phyloP scores from a whole-genome alignment of 2,113 vertebrate genomes.

The Platysteira castanea region DNA sequence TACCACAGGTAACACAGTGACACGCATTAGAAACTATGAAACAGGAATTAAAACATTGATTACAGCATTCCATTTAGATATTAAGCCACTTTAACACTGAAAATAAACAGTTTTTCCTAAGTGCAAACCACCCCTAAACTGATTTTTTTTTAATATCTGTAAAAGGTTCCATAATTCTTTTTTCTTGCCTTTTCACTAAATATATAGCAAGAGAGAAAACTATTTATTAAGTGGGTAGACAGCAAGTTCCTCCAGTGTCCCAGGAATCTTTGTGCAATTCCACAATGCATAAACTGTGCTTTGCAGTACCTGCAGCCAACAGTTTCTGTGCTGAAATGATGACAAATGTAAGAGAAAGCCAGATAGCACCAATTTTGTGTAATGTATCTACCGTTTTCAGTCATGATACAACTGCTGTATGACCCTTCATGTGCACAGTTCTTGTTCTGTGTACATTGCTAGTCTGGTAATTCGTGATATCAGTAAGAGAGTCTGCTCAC shows the following conservation, averaged over 20 bases:
- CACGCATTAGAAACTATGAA: background rate
- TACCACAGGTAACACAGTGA: background rate
- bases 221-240: background rate
- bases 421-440: background rate
- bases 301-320: background rate
- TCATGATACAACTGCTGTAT: background rate
- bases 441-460: background rate
- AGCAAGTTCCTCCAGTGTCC: background rate
- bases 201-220: background rate
- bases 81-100: background rate
- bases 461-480: background rate
- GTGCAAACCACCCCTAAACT: background rate
- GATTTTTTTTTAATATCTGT: background rate
- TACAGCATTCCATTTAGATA: background rate
- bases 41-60: conserved; percentile 22
- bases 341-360: background rate
- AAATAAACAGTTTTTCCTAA: background rate
- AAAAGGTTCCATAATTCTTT: background rate
- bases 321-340: background rate
- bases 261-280: background rate
- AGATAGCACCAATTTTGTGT: background rate
- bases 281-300: background rate
- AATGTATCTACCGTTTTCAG: background rate
- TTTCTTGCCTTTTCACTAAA: background rate
- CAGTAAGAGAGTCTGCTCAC: background rate